Evolutionary conservation across 1,140 invertebrate genomes (phyloP).

Genomic region (Drosophila lacteicornis): DNA sequence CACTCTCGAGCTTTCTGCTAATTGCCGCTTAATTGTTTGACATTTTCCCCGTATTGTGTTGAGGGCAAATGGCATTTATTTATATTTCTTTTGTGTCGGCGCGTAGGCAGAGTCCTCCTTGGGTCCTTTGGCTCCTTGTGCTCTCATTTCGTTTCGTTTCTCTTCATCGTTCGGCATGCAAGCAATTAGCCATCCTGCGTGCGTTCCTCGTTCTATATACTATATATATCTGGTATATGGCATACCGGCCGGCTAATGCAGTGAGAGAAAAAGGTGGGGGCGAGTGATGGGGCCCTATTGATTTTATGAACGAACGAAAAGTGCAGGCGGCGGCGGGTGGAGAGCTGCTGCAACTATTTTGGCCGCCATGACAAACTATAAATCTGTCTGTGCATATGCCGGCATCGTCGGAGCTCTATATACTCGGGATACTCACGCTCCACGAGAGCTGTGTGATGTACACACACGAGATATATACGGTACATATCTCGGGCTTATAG

Average conservation of each 20-base stretch:
- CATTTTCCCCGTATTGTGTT: slow-evolving; percentile 60
- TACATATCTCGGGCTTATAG: slow-evolving; percentile 56
- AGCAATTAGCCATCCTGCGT: slow-evolving; percentile 48
- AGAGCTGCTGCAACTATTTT: slow-evolving; percentile 72
- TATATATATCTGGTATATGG: neutral
- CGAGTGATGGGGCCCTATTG: slow-evolving; percentile 54
- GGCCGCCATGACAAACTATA: slow-evolving; percentile 77
- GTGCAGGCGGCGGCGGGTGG: slow-evolving; percentile 20
- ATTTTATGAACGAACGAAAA: slow-evolving; percentile 79
- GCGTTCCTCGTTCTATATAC: neutral
- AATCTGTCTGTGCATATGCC: slow-evolving; percentile 71
- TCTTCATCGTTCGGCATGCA: slow-evolving; percentile 22
- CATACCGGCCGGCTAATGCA: slow-evolving; percentile 64
- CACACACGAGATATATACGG: slow-evolving; percentile 1
- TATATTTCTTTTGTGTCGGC: slow-evolving; percentile 53
- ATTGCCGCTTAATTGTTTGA: slow-evolving; percentile 79
- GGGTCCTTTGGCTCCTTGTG: slow-evolving; percentile 13
- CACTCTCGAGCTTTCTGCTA: slow-evolving; percentile 59
- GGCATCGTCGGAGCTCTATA: slow-evolving; percentile 43
- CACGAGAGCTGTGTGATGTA: slow-evolving; percentile 14
- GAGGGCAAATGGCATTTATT: slow-evolving; percentile 57
- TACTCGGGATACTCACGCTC: slow-evolving; percentile 33
- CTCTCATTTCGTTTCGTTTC: slow-evolving; percentile 17
- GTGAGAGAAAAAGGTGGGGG: slow-evolving; percentile 1
- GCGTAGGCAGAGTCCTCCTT: slow-evolving; percentile 14